Evolutionary conservation across 2,888 invertebrate genomes (phyloP).

Genomic region (Enchytraeus crypticus): DNA sequence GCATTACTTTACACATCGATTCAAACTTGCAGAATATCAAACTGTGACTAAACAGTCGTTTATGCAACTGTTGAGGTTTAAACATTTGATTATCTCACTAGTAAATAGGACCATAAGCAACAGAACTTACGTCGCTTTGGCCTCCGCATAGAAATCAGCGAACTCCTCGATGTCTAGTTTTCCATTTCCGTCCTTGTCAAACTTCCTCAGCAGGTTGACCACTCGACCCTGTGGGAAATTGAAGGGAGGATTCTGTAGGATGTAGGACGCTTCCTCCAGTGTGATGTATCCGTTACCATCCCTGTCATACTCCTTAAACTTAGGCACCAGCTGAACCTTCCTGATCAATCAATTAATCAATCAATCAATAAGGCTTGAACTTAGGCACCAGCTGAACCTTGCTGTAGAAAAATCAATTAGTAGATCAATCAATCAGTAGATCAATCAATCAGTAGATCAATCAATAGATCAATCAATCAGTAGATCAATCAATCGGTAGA

Average conservation of each 20-base stretch:
- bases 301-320: slow-evolving; percentile 28
- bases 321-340: slow-evolving; percentile 24
- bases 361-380: background rate
- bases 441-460: no score
- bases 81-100: no score
- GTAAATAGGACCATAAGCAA: no score
- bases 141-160: slow-evolving; percentile 27
- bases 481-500: no score
- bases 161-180: slow-evolving; percentile 29
- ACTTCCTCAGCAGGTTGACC: slow-evolving; percentile 21
- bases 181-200: slow-evolving; percentile 26
- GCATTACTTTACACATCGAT: no score
- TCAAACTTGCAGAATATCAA: no score
- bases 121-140: slow-evolving; percentile 29
- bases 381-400: background rate
- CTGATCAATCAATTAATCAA: background rate
- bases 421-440: no score
- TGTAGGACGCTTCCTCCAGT: slow-evolving; percentile 25
- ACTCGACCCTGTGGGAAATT: slow-evolving; percentile 27
- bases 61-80: no score
- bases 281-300: slow-evolving; percentile 29
- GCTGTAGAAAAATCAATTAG: background rate
- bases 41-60: no score
- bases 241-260: slow-evolving; percentile 27
- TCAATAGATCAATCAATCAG: no score